phyloP scores from a whole-genome alignment of 2,113 vertebrate species.

The Sterna hirundo region DNA sequence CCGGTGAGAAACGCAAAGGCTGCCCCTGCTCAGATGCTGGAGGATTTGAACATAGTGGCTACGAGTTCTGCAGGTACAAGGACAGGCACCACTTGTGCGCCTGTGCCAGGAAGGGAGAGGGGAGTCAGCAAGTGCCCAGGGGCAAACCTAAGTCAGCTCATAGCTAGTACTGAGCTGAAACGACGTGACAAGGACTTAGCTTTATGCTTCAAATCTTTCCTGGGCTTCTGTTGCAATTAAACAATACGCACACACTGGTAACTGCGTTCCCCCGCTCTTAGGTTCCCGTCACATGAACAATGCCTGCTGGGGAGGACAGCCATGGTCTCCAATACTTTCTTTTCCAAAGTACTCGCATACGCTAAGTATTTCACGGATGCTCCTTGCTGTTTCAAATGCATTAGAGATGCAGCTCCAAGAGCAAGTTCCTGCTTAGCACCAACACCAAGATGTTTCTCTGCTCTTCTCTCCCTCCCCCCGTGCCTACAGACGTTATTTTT shows the following conservation, averaged over 20 bases:
- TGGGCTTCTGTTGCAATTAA: background rate
- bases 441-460: background rate
- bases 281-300: background rate
- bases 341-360: background rate
- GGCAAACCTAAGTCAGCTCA: background rate
- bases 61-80: fast-evolving
- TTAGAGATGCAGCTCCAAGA: background rate
- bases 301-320: background rate
- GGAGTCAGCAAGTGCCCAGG: background rate
- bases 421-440: background rate
- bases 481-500: background rate
- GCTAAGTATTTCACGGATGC: background rate
- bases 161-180: background rate
- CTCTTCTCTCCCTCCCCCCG: background rate
- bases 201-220: background rate
- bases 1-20: background rate
- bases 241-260: background rate
- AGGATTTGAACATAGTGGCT: background rate
- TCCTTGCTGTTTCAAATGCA: background rate
- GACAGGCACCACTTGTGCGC: fast-evolving
- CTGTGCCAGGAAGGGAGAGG: background rate
- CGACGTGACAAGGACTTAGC: background rate
- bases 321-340: background rate
- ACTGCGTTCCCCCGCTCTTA: background rate
- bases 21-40: background rate